phyloP scores from a whole-genome alignment of 2,888 invertebrate species.

The Habroteleia sp. region DNA sequence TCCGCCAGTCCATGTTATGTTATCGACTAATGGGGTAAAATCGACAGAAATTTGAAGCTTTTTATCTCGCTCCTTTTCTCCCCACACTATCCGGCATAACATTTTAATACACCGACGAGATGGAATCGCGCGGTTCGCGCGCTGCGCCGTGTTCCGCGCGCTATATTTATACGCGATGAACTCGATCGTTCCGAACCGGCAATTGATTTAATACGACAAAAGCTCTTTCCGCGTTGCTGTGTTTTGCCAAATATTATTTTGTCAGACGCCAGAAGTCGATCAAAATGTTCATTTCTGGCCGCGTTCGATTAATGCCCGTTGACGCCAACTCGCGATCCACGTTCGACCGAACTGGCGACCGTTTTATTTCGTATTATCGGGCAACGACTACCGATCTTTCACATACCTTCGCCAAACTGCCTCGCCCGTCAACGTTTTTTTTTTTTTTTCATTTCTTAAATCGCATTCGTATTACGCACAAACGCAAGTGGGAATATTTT shows the following conservation, averaged over 20 bases:
- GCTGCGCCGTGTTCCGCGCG: constrained; percentile 19
- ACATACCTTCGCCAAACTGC: no score
- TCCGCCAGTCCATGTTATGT: constrained; percentile 25
- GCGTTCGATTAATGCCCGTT: constrained; percentile 9
- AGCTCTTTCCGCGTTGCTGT: constrained; percentile 9
- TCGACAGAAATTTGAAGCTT: constrained; percentile 49
- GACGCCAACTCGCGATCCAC: neutral
- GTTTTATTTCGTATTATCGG: no score
- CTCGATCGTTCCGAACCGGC: constrained; percentile 34
- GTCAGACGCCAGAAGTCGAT: constrained; percentile 10
- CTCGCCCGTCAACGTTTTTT: no score
- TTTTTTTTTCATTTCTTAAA: no score
- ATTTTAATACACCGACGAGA: constrained; percentile 57
- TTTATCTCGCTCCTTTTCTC: constrained; percentile 20
- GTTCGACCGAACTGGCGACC: no score
- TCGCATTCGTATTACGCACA: no score
- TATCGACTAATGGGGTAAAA: constrained; percentile 62
- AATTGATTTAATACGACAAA: constrained; percentile 49
- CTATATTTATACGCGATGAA: constrained; percentile 48
- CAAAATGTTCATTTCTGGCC: constrained; percentile 19
- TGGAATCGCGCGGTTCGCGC: constrained; percentile 42
- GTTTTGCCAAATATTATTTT: constrained; percentile 46
- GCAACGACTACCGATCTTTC: no score
- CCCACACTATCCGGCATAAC: constrained; percentile 31
- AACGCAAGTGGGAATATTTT: no score